Conservation (phyloP, 2,888 invertebrate species). For the Drosophila lacicola region DNA sequence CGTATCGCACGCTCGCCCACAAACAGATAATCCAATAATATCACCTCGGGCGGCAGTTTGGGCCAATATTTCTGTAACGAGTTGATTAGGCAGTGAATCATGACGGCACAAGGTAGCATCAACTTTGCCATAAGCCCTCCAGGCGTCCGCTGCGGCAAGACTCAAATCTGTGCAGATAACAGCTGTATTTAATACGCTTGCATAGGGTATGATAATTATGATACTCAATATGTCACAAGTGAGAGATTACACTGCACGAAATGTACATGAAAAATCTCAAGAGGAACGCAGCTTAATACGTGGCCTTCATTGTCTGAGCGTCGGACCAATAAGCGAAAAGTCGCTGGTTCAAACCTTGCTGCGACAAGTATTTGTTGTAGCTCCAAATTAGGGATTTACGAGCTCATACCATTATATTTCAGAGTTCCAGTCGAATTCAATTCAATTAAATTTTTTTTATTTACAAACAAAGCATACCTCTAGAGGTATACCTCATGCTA, state of each 20-base stretch:
- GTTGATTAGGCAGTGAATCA: constrained; percentile 67
- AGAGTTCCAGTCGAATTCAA: too few species aligned
- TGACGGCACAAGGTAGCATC: constrained; percentile 50
- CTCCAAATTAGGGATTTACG: too few species aligned
- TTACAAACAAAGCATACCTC: too few species aligned
- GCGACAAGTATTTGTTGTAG: too few species aligned
- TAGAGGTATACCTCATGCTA: not conserved
- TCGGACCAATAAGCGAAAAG: too few species aligned
- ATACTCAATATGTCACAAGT: not conserved
- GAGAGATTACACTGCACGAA: too few species aligned
- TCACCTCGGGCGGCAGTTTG: constrained; percentile 83
- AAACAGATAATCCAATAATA: constrained; percentile 85
- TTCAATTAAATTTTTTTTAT: too few species aligned
- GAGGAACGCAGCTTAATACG: too few species aligned
- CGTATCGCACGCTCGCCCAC: constrained; percentile 80
- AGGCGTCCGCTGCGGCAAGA: not conserved
- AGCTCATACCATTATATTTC: too few species aligned
- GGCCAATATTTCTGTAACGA: constrained; percentile 84
- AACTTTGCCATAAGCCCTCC: constrained; percentile 43
- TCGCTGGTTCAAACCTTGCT: too few species aligned
- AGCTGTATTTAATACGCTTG: not conserved
- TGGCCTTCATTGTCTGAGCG: too few species aligned
- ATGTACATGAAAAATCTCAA: too few species aligned
- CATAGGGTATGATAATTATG: not conserved
- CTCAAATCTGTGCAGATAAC: not conserved